Base-by-base conservation (phyloP, 2,797 vertebrate species). In the Merluccius polli region DNA sequence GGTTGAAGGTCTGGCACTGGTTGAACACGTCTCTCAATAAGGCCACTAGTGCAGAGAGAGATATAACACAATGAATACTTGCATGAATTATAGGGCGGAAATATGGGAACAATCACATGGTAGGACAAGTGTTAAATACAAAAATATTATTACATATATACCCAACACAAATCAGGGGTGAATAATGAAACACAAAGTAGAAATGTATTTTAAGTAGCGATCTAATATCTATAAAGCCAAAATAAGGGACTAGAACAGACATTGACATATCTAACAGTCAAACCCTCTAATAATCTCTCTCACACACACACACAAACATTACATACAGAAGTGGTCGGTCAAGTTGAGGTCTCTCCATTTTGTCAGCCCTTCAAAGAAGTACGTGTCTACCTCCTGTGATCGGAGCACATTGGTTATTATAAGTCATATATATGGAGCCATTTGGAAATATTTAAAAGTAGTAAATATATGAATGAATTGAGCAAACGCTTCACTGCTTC, bases 291-390 rank as follows among this genome's bases (percentile, higher is more conserved):
- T 48, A 48, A 48, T 48, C 18, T 27, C 31, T 32, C 29, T 18
- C 29, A 69, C 67, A 32, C 5, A 69, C 5, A 30, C 30, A 69
- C 13, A 69, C 18, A 32, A 6, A 30, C 67, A 69, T 15, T 29
- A 93, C 93, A 10, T 95, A 99, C 98, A 95, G 86, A 96, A 99
- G 89, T 98, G 88, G 29, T 95, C 94, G 0, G 98, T 98, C 85
- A 98, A 93, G 89, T 99, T 98, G 88, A 99, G 90, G 78, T 99
- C 97, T 88, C 88, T 97, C 98, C 98, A 99, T 93, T 98, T 99
- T 85, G 91, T 93, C 71, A 99, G 91, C 27, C 94, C 95, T 90
- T 98, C 97, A 0, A 88, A 98, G 90, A 99, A 99, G 82, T 98
- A 96, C 0, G 98, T 99, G 88, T 99, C 98, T 67, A 99, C 95